Conservation (phyloP, 2,113 vertebrate species). For the Dromas ardeola region DNA sequence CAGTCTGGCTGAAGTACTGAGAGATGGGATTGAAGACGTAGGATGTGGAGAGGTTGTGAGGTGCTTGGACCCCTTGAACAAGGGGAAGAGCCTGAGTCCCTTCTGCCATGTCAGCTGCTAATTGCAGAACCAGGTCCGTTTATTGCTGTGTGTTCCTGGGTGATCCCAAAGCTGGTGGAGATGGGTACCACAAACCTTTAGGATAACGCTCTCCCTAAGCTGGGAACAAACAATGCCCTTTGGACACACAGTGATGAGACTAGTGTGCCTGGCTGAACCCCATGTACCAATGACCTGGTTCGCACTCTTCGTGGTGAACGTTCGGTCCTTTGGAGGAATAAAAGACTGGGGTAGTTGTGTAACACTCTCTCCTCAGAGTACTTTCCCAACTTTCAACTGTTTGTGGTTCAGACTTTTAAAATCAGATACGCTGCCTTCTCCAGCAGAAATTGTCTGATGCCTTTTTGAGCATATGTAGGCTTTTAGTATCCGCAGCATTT, state of each 20-base stretch:
- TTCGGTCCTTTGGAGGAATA: not conserved
- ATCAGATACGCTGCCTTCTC: not conserved
- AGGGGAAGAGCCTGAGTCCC: not conserved
- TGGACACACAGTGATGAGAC: not conserved
- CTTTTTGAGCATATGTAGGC: not conserved
- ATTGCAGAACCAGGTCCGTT: not conserved
- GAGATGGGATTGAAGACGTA: not conserved
- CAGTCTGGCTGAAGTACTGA: not conserved
- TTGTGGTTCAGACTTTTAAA: not conserved
- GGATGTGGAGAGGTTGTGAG: not conserved
- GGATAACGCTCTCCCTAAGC: not conserved
- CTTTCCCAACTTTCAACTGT: not conserved
- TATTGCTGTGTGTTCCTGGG: not conserved
- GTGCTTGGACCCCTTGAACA: not conserved
- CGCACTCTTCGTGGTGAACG: not conserved
- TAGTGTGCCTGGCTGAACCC: not conserved
- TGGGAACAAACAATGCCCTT: not conserved
- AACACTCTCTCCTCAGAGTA: not conserved
- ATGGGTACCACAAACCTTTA: not conserved
- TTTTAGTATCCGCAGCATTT: not conserved
- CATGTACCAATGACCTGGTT: fast-evolving
- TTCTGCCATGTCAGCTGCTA: not conserved
- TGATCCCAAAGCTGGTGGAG: not conserved
- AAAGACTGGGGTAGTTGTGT: not conserved
- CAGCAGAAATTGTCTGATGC: not conserved